A percentile compares a stretch with the other conserved stretches of the same genome.
Conservation (phyloP, 2,888 invertebrate genomes). For the Cataglyphis cursor region DNA sequence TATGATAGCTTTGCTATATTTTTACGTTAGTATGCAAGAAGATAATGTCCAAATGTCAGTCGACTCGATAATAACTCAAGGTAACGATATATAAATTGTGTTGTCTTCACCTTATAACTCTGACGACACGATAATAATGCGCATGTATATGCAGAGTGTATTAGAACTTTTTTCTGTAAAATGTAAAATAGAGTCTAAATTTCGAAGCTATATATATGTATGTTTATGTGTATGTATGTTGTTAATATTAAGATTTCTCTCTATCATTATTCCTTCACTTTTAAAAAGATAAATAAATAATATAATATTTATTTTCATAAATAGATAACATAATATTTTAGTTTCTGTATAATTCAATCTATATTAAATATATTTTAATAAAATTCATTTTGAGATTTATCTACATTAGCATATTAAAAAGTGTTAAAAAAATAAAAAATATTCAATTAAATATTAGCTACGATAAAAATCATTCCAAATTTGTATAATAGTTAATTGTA, state of each 20-base stretch:
- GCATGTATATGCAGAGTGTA: not conserved
- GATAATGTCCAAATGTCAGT: not conserved
- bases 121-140: not conserved
- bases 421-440: not conserved
- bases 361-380: not conserved
- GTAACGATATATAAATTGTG: conserved; percentile 3
- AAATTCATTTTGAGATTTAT: not conserved
- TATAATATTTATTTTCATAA: not conserved
- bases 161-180: not conserved
- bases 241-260: not conserved
- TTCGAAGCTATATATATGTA: not conserved
- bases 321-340: not conserved
- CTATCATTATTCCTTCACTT: not conserved
- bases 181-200: not conserved
- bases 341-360: not conserved
- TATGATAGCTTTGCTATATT: not conserved
- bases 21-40: not conserved
- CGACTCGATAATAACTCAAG: not conserved
- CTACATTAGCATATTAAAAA: not conserved
- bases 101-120: conserved; percentile 3
- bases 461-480: not conserved
- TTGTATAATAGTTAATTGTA: conserved; percentile 2
- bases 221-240: not conserved
- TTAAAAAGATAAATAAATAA: not conserved
- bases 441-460: not conserved